Evolutionary conservation across 2,888 invertebrate genomes (phyloP), one percentile per base, ranked within the genome.

Genomic region (Cancer borealis): DNA sequence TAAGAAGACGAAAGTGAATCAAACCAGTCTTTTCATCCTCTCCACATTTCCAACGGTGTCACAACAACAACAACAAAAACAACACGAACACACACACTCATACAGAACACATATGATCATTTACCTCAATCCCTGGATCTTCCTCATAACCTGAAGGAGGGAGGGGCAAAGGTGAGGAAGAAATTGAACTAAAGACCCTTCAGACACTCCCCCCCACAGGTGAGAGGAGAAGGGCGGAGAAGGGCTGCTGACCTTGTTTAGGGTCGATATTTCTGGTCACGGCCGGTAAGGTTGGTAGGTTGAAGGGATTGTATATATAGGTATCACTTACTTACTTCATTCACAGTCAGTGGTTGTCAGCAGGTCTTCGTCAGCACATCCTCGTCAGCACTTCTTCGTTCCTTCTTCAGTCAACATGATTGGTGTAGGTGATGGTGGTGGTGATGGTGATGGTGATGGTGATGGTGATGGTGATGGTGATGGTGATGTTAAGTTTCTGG

Each of bases 341-440:
- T 73, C 73, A 73, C 73, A 73, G 73, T 73, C 73, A 73, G n/a
- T 4, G 73, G 73, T 73, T 73, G 73, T 73, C 73, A 73, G 14
- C 73, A 73, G 12, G 10, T 10, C 54, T 6, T 73, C 26, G 73
- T 73, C 73, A n/a, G 4, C 73, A 73, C 73, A 6, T 73, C 17
- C 73, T 26, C 73, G 39, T 87, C 39, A 17, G 12, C 46, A 87
- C 30, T 30, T 10, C 21, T 79, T 79, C 79, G 21, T 79, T 21
- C 30, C n/a, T 73, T n/a, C n/a, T 73, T n/a, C 73, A n/a, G 21
- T n/a, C 73, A n/a, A 4, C 73, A 73, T 73, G 73, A 73, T 73
- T 73, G 73, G n/a, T 26, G 73, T 73, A 73, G n/a, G 73, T 73
- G n/a, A 6, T 73, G 73, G 3, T 73, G 73, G 3, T n/a, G 66